phyloP scores from a whole-genome alignment of 2,113 vertebrate species.

The Neopipo cinnamomea region DNA sequence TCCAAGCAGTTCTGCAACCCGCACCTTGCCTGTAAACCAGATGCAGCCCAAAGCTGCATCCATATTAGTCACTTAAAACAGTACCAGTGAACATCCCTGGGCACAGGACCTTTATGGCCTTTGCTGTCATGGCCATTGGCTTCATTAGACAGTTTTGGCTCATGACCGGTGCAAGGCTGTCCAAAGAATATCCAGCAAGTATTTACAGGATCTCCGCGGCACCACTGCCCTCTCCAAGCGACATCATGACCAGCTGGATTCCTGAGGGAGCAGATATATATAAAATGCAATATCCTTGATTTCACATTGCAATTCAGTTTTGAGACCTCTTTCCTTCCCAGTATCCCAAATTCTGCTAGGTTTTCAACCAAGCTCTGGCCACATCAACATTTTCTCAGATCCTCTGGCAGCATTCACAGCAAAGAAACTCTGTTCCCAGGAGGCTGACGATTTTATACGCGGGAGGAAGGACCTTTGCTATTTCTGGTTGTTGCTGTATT shows the following conservation, averaged over 20 bases:
- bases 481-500: not conserved
- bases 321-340: not conserved
- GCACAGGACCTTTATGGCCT: not conserved
- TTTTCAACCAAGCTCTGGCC: not conserved
- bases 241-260: not conserved
- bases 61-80: not conserved
- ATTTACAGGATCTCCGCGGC: not conserved
- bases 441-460: accelerated
- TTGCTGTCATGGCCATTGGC: not conserved
- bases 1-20: not conserved
- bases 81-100: not conserved
- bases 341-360: not conserved
- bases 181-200: accelerated
- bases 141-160: not conserved
- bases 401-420: not conserved
- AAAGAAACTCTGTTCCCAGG: not conserved
- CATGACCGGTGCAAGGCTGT: not conserved
- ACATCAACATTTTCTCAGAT: not conserved
- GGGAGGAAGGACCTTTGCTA: not conserved
- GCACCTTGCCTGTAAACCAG: not conserved
- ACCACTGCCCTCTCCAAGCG: not conserved
- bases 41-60: not conserved
- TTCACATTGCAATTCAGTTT: not conserved
- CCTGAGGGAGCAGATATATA: not conserved
- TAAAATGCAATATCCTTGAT: not conserved